Conservation (phyloP, 2,888 invertebrate species). For the Busseola fusca region DNA sequence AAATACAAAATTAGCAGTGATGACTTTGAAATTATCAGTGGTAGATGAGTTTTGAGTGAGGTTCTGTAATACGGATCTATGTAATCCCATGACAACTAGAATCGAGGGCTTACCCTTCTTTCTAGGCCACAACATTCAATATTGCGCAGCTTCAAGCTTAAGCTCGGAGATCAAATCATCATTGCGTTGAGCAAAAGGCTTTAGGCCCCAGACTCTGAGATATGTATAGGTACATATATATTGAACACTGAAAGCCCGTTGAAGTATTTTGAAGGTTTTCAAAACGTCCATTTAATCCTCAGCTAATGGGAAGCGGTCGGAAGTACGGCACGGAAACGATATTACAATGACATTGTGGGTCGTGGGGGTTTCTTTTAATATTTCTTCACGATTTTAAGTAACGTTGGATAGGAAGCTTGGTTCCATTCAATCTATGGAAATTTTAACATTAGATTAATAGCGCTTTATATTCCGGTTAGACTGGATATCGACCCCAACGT, state of each 20-base stretch:
- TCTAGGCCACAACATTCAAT: background rate
- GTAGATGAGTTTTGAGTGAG: no score
- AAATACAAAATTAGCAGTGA: no score
- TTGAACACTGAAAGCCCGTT: conserved; percentile 1
- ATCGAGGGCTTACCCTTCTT: background rate
- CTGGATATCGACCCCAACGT: no score
- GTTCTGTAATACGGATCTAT: no score
- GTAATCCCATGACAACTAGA: background rate
- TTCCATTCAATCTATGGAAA: background rate
- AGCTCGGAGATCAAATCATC: conserved; percentile 16
- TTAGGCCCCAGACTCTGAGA: background rate
- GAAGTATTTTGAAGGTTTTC: conserved; percentile 30
- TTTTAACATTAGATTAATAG: background rate
- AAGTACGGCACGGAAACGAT: conserved; percentile 42
- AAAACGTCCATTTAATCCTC: conserved; percentile 38
- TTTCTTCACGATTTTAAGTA: conserved; percentile 18
- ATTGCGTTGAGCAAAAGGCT: background rate
- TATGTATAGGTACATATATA: background rate
- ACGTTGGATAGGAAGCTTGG: conserved; percentile 9
- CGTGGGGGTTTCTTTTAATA: conserved; percentile 36
- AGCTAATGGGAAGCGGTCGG: conserved; percentile 42
- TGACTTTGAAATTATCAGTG: no score
- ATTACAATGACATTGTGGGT: conserved; percentile 33
- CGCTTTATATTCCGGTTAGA: no score
- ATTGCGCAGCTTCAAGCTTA: background rate